phyloP scores from a whole-genome alignment of 2,113 vertebrate species.

The Spermophilus dauricus region DNA sequence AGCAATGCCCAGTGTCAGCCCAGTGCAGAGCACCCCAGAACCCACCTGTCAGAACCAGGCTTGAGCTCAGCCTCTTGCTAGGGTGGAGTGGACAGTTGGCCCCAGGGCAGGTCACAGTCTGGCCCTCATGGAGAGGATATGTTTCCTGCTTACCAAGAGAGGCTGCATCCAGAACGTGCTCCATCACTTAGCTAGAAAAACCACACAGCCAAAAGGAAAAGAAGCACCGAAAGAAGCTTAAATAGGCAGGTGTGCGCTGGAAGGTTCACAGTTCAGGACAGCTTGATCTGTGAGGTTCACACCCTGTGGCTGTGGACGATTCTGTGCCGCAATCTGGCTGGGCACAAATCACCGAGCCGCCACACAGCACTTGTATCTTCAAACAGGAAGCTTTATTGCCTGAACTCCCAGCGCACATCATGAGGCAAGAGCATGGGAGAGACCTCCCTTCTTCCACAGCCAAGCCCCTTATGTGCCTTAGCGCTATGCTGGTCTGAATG shows the following conservation, averaged over 20 bases:
- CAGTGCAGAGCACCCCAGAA: background rate
- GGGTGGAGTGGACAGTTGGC: fast-evolving
- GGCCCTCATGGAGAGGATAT: fast-evolving
- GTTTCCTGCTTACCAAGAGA: background rate
- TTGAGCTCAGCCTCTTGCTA: background rate
- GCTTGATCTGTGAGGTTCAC: no score
- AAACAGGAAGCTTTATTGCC: no score
- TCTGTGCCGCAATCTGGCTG: no score
- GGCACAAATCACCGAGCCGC: no score
- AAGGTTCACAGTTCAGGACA: background rate
- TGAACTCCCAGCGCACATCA: no score
- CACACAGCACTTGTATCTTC: no score
- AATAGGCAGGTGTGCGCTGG: background rate
- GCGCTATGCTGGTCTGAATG: background rate
- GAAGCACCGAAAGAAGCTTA: background rate
- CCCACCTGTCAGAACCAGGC: no score
- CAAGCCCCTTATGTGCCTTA: no score
- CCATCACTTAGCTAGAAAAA: background rate
- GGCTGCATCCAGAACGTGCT: background rate
- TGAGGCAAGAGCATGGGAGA: fast-evolving
- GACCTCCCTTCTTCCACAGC: fast-evolving
- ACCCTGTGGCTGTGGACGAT: no score
- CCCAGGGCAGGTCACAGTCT: fast-evolving
- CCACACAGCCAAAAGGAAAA: background rate
- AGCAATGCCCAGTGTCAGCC: fast-evolving